Base-by-base conservation (phyloP, 2,888 invertebrate species). In the Brassicogethes aeneus region DNA sequence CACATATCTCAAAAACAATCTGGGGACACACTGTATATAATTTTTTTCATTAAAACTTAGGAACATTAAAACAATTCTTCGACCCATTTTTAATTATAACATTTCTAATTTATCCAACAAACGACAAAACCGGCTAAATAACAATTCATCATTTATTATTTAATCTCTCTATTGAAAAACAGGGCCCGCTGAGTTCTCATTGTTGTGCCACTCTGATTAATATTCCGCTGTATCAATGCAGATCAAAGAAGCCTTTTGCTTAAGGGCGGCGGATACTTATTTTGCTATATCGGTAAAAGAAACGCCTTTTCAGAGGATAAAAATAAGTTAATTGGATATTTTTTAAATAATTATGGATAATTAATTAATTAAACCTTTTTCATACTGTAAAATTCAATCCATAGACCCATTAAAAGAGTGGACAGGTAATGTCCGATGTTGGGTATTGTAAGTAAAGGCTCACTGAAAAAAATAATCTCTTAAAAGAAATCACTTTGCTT, bases 231-330 rank as follows among this genome's bases (percentile, higher is more conserved):
- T 23, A 10, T 10, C 10, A 7, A 5, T 23, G 5, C 10, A 10
- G 23, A 23, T 23, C 23, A 23, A 23, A 23, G 23, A 23, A 5
- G 23, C 10, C n/a, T 23, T 23, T 5, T 23, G 23, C 23, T 23
- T 7, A 23, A 23, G 23, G 23, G 23, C 23, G 23, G 23, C 23
- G 23, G 23, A 23, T 23, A 23, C 16, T 14, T 36, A 16, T 36
- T n/a, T 23, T 23, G 23, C 23, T 5, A 23, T 23, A 23, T 23
- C 23, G 23, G n/a, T n/a, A n/a, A n/a, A n/a, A n/a, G n/a, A n/a
- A n/a, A n/a, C n/a, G n/a, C n/a, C n/a, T n/a, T n/a, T n/a, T n/a
- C n/a, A n/a, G n/a, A n/a, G n/a, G n/a, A n/a, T n/a, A n/a, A n/a
- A n/a, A n/a, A n/a, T n/a, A n/a, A n/a, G n/a, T n/a, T n/a, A n/a